Base-by-base conservation (phyloP, 2,888 invertebrate genomes). In the Lycaena phlaeas region DNA sequence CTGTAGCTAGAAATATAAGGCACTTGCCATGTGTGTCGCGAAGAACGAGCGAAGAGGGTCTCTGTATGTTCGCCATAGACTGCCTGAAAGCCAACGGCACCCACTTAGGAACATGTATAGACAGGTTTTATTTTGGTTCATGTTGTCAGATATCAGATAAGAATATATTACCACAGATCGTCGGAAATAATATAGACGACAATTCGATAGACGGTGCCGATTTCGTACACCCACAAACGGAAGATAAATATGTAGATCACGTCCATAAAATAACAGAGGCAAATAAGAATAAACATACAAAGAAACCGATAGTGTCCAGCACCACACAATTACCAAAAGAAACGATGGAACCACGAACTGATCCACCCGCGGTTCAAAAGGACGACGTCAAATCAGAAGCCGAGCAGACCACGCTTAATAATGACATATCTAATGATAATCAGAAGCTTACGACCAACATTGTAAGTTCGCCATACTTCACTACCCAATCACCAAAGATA, bases 51-150 rank as follows among this genome's bases (percentile, higher is more conserved):
- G 89, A 92, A 52, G 91, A 91, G 46, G 96, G 96, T 0, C 87
- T 94, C 0, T 96, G 96, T 63, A 96, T 96, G 96, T 96, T 96
- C 65, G 96, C 95, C 45, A 95, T 95, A 71, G 94, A 96, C 59
- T 96, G 96, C 68, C 88, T 94, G 34, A 94, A 95, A 84, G 89
- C 92, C 45, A 96, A 96, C 65, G 96, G 96, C 28, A 92, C 95
- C 0, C 96, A 96, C 59, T 79, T 96, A 51, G 96, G 95, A 18
- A 95, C 95, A 1, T 96, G 96, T 70, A 94, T 96, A 60, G 96
- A 96, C 74, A 89, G 95, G 49, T 96, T 96, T 71, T 96, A 95
- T 78, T 96, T 96, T 66, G 96, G 96, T 40, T 95, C 95, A 22
- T 96, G 96, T 65, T 96, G 96, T 66, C 92, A 92, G 57, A 86